A percentile compares a stretch with the other conserved stretches of the same genome.
Conservation (phyloP, 2,797 vertebrate species). For the Bradypus variegatus region DNA sequence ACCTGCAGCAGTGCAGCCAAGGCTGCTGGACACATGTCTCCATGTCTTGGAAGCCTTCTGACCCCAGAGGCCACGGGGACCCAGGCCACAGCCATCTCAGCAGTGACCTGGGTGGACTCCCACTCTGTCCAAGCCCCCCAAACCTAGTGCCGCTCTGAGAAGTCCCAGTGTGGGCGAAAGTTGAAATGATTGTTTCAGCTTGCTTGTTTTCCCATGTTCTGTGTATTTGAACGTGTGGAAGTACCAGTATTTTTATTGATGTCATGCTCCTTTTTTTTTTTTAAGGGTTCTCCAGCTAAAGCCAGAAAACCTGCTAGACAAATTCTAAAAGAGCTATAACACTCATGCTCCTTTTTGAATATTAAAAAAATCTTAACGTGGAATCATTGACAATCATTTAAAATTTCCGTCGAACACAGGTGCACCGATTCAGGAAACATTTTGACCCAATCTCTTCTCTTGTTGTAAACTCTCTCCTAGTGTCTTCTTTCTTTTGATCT, state of each 20-base stretch:
- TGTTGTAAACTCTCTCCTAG: not conserved
- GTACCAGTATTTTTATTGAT: not conserved
- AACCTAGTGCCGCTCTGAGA: not conserved
- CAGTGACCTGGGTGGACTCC: not conserved
- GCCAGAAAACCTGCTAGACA: no score
- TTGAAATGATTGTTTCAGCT: not conserved
- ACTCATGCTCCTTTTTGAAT: not conserved
- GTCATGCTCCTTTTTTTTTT: not conserved
- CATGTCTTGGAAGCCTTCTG: not conserved
- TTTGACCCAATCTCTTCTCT: not conserved
- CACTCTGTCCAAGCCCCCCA: not conserved
- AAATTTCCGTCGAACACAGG: not conserved
- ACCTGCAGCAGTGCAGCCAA: no score
- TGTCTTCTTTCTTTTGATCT: not conserved
- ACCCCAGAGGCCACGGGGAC: not conserved
- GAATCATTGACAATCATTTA: not conserved
- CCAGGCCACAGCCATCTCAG: fast-evolving
- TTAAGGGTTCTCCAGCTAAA: no score
- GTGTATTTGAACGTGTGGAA: not conserved
- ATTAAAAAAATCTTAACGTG: not conserved
- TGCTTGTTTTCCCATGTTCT: not conserved
- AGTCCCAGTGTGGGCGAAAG: not conserved
- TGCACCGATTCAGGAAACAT: not conserved
- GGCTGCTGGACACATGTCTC: no score
- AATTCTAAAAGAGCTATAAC: no score